phyloP scores from a whole-genome alignment of 2,113 vertebrate species.

The Tragelaphus buxtoni region DNA sequence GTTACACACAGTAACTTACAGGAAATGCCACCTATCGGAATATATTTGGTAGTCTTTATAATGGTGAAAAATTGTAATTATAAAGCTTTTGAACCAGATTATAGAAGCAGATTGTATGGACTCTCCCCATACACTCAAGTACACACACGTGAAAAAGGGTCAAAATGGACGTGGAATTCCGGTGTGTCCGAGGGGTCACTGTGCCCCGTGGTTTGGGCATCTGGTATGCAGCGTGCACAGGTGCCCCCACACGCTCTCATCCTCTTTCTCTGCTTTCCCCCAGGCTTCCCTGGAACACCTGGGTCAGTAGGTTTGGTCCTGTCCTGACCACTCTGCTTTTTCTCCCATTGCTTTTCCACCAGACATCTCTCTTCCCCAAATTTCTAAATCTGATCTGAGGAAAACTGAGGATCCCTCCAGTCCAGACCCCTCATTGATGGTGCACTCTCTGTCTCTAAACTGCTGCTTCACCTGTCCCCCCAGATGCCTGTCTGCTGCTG shows the following conservation, averaged over 20 bases:
- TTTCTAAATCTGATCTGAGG: not conserved
- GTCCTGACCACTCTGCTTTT: not conserved
- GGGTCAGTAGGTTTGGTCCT: not conserved
- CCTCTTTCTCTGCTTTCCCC: not conserved
- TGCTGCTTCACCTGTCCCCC: not conserved
- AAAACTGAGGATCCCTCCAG: not conserved
- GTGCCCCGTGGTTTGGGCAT: accelerated
- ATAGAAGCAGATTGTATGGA: not conserved
- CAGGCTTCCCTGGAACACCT: not conserved
- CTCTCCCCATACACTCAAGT: not conserved
- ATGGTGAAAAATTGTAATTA: not conserved
- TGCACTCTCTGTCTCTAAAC: not conserved
- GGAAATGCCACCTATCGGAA: not conserved
- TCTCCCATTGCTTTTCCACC: not conserved
- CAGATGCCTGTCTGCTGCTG: not conserved
- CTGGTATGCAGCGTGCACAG: not conserved
- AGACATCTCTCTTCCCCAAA: not conserved
- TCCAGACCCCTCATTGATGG: accelerated
- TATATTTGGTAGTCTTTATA: not conserved
- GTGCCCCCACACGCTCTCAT: accelerated
- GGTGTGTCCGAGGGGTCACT: not conserved
- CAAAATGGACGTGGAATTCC: not conserved
- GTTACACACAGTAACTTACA: not conserved
- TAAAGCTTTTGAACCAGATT: not conserved
- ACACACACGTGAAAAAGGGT: not conserved